Evolutionary conservation across 2,113 vertebrate genomes (phyloP), one percentile per base, ranked within the genome.

Genomic region (Australoheros scitulus): DNA sequence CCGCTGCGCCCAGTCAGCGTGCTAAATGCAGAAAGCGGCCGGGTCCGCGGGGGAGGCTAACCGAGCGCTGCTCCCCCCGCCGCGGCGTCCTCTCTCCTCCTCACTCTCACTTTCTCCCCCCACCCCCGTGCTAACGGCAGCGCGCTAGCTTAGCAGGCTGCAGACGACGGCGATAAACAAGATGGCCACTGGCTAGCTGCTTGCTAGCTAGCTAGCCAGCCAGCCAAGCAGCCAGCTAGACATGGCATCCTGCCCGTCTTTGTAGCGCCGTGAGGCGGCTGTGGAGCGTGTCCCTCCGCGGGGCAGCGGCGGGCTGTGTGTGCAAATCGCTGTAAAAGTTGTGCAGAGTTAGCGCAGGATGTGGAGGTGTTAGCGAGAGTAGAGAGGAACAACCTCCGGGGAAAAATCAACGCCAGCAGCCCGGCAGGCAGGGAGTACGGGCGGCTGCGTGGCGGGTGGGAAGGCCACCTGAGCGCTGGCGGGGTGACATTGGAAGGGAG

Each of bases 171-270:
- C 56, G 86, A 89, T 87, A 95, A 94, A 96, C 95, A 96, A 96
- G 95, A 96, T 96, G 96, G 96, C 96, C 93, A 93, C 96, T 91
- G 93, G 92, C 88, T 93, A 93, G 85, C 86, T 20, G 89, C 89
- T 81, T 20, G 89, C 89, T 81, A 86, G 91, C 92, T 87, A 75
- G 79, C 81, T n/a, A 78, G 38, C 8, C 38, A 83, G 88, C 92
- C 75, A 77, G 75, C 80, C 18, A 77, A 74, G 36, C 41, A 81
- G 88, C 90, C 83, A 72, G 80, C 79, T 32, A 79, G 75, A 81
- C 85, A 88, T 92, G 91, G 90, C 92, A 93, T 80, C 82, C 76
- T 87, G 92, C 92, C 92, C 78, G 91, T 92, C 94, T 93, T 95
- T 94, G 93, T 95, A 91, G 38, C 79, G 80, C 77, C 22, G 70